Base-by-base conservation (phyloP, 2,113 vertebrate species). In the Myrmecophaga tridactyla region DNA sequence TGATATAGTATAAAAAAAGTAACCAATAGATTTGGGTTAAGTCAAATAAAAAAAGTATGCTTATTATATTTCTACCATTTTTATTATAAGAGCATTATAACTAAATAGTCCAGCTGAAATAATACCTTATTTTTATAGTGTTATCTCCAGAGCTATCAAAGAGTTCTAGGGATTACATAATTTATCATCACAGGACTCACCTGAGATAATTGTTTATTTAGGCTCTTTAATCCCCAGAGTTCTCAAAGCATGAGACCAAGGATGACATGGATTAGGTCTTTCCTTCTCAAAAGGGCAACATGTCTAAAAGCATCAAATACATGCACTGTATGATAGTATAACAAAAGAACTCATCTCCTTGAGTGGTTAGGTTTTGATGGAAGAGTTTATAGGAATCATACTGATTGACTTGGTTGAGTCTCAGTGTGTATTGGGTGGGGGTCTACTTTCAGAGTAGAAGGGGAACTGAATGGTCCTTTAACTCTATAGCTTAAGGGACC, bases 231-330 rank as follows among this genome's bases (percentile, higher is more conserved):
- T 58, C 21, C 53, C 14, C 15, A 41, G 0, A 29, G 39, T 27
- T n/a, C 65, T 51, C 27, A 60, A 51, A 90, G 4, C 15, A 2
- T 10, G 51, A 89, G 48, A 25, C 27, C 8, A 53, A 3, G 27
- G 25, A n/a, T 18, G 43, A 15, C 0, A 7, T 2, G 4, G 25
- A 4, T 15, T 8, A n/a, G 4, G 6, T 48, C 6, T n/a, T 56
- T 3, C 53, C 15, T 25, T 17, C 15, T 29, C 53, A 1, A 20
- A 25, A 69, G 86, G 3, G 8, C 34, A 56, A 1, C 21, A 1
- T 34, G 8, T 46, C 27, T 76, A 12, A 46, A 76, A 46, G 13
- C 48, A 65, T 15, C 39, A 1, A 2, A 7, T 0, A 34, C 6
- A 11, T 10, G 6, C 20, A 29, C 7, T 17, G 23, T 10, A 34